A percentile compares a stretch with the other conserved stretches of the same genome.
These are phyloP conservation scores for Peromyscus maniculatus DNA, from an alignment of 2,113 vertebrate genomes.

Conservation along the genomic window DNA sequence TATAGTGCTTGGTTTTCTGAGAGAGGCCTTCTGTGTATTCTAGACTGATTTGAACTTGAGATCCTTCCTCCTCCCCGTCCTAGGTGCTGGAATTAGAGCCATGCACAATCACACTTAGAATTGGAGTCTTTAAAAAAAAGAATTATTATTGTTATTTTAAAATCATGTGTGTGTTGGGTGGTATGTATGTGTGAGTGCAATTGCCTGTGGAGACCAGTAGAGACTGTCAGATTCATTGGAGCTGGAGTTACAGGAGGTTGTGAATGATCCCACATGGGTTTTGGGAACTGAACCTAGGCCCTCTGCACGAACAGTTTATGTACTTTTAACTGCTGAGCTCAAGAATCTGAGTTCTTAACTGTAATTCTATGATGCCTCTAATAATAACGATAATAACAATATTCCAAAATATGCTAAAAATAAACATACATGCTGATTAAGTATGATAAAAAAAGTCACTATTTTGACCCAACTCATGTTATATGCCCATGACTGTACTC, in stretches of 20 bases:
- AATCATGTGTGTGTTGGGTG: neutral
- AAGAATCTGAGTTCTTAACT: neutral
- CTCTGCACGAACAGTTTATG: neutral
- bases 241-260: neutral
- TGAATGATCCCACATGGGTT: neutral
- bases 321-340: neutral
- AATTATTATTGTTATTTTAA: neutral
- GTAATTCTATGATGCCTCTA: neutral
- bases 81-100: neutral
- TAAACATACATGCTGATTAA: neutral
- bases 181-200: neutral
- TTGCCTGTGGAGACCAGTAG: neutral
- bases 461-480: neutral
- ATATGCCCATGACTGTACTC: neutral
- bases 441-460: neutral
- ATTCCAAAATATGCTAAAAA: neutral
- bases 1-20: neutral
- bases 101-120: neutral
- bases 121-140: neutral
- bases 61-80: neutral
- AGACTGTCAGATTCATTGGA: neutral
- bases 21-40: neutral
- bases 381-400: neutral
- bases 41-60: neutral
- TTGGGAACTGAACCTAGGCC: neutral